Evolutionary conservation across 2,888 invertebrate genomes (phyloP).

Genomic region (Alsophila aescularia): DNA sequence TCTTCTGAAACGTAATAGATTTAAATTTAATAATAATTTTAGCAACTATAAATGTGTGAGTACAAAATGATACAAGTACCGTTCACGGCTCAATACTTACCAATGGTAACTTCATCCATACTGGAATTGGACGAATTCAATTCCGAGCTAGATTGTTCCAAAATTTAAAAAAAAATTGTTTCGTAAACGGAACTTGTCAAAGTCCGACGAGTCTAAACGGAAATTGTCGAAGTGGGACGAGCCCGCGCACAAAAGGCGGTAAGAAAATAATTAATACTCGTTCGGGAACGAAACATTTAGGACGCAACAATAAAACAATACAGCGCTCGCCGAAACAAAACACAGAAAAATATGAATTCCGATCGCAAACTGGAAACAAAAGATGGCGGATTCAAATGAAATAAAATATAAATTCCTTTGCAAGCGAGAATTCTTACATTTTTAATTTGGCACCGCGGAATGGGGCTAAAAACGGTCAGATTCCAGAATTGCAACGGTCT

Average conservation of each 20-base stretch:
- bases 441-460: slow-evolving; percentile 80
- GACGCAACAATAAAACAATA: slow-evolving; percentile 80
- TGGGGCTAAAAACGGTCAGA: slow-evolving; percentile 76
- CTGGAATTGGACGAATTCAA: too few species aligned
- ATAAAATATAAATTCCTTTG: slow-evolving; percentile 83
- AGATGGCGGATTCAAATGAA: slow-evolving; percentile 84
- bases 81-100: too few species aligned
- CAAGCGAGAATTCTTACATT: slow-evolving; percentile 84
- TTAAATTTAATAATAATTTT: background rate
- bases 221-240: slow-evolving; percentile 8
- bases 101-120: too few species aligned
- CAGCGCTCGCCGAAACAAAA: slow-evolving; percentile 79
- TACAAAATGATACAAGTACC: too few species aligned
- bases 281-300: slow-evolving; percentile 72
- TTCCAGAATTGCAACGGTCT: slow-evolving; percentile 73
- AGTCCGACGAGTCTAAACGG: slow-evolving; percentile 2
- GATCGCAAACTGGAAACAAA: slow-evolving; percentile 79
- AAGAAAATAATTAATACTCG: slow-evolving; percentile 83
- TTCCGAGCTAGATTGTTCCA: background rate
- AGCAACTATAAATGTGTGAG: too few species aligned
- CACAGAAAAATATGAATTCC: slow-evolving; percentile 85
- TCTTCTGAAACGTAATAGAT: background rate
- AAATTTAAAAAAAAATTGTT: slow-evolving; percentile 42
- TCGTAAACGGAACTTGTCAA: background rate
- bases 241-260: slow-evolving; percentile 31